A percentile compares a stretch with the other conserved stretches of the same genome.
Conservation (phyloP, 2,888 invertebrate species). For the Embidobia sp. region DNA sequence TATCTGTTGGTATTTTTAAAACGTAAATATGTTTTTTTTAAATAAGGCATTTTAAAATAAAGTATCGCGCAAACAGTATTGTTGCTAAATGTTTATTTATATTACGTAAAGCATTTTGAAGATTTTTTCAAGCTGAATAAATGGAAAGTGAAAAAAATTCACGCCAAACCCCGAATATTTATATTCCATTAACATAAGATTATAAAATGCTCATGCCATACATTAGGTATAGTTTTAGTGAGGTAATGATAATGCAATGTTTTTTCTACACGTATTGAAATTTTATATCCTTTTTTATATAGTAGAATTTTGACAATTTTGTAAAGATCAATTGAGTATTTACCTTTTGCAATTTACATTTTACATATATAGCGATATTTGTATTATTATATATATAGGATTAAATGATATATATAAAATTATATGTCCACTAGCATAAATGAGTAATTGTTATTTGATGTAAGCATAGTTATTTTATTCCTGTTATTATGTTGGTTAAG, state of each 20-base stretch:
- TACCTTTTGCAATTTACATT: too few relatives aligned
- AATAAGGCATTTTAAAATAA: too few relatives aligned
- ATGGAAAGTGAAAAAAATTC: too few relatives aligned
- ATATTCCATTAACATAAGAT: conserved; percentile 6
- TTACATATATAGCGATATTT: not conserved
- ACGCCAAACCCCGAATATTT: conserved; percentile 3
- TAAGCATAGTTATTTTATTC: conserved; percentile 30
- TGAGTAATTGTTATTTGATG: conserved; percentile 31
- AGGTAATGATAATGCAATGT: not conserved
- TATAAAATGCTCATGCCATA: conserved; percentile 36
- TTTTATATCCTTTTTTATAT: conserved; percentile 5
- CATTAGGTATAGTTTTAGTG: conserved; percentile 7
- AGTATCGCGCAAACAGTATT: too few relatives aligned
- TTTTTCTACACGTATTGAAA: conserved; percentile 13
- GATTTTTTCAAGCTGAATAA: too few relatives aligned
- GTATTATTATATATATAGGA: not conserved
- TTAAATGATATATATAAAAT: conserved; percentile 10
- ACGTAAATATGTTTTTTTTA: too few relatives aligned
- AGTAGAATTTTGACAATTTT: conserved; percentile 7
- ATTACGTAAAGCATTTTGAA: too few relatives aligned
- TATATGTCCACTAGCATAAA: conserved; percentile 14
- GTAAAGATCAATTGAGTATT: not conserved
- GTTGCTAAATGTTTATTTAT: too few relatives aligned
- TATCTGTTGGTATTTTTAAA: too few relatives aligned
- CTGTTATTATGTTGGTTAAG: conserved; percentile 39